Evolutionary conservation across 1,140 invertebrate species (phyloP).

Genomic region (Hylaeus volcanicus): DNA sequence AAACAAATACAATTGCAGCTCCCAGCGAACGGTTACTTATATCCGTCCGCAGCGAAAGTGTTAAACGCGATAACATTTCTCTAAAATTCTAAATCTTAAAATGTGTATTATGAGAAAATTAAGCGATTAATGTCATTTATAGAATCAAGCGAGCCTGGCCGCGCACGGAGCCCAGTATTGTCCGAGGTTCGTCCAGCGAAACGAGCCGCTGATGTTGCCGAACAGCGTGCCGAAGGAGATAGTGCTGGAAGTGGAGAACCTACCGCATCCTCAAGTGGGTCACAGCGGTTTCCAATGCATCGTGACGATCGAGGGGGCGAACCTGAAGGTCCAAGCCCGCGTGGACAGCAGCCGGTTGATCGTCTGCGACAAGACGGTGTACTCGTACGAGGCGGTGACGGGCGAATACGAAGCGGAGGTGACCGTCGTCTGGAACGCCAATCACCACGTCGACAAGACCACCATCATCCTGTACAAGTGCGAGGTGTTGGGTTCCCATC

Average conservation of each 20-base stretch:
- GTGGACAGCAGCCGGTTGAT: conserved; percentile 91
- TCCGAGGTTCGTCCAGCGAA: conserved; percentile 87
- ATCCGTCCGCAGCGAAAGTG: too few relatives aligned
- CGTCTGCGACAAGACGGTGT: conserved; percentile 94
- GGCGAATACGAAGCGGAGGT: conserved; percentile 94
- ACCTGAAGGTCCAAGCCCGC: conserved; percentile 92
- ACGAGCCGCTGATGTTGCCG: conserved; percentile 87
- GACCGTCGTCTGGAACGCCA: conserved; percentile 94
- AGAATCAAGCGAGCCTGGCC: conserved; percentile 87
- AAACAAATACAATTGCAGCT: too few relatives aligned
- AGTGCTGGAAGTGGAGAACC: conserved; percentile 92
- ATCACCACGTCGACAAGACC: conserved; percentile 94
- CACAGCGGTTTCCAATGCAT: conserved; percentile 95
- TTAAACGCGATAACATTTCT: too few relatives aligned
- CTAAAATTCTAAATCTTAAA: too few relatives aligned
- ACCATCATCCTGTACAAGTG: conserved; percentile 96
- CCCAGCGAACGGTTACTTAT: too few relatives aligned
- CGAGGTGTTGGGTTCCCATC: conserved; percentile 94
- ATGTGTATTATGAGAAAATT: too few relatives aligned
- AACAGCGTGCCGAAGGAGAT: conserved; percentile 95
- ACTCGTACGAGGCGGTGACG: conserved; percentile 92
- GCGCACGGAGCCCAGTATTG: conserved; percentile 89
- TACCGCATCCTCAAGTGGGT: conserved; percentile 91
- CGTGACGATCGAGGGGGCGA: conserved; percentile 93
- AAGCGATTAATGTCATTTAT: conserved; percentile 11